These are phyloP conservation scores for Falcunculus frontatus DNA, from an alignment of 2,113 vertebrate genomes.

Conservation along the genomic window DNA sequence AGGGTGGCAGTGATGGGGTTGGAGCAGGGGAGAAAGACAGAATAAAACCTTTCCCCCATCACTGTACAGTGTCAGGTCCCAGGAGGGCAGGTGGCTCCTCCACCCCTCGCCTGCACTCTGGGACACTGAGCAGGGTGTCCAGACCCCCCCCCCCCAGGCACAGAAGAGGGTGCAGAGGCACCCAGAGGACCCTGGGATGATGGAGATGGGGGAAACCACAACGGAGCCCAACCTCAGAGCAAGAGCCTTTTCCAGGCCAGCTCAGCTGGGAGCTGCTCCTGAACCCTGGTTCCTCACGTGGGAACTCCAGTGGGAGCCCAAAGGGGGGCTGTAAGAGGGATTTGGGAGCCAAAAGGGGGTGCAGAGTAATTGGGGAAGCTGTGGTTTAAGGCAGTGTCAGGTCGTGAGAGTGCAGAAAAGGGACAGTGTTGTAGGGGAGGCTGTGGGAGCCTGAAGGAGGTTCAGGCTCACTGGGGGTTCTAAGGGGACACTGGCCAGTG, in stretches of 20 bases:
- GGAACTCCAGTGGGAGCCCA: not conserved
- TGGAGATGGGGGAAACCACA: not conserved
- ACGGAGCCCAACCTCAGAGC: not conserved
- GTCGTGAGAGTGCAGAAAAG: not conserved
- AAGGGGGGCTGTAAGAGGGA: too few species aligned
- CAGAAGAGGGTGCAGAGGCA: not conserved
- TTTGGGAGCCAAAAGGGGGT: not conserved
- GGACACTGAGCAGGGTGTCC: fast-evolving
- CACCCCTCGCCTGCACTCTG: fast-evolving
- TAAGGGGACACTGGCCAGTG: fast-evolving
- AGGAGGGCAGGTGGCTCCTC: not conserved
- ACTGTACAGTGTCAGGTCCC: not conserved
- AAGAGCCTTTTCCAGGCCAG: not conserved
- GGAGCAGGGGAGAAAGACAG: not conserved
- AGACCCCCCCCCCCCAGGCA: too few species aligned
- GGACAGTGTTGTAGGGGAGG: not conserved
- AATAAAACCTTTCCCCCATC: not conserved
- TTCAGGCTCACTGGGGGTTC: not conserved
- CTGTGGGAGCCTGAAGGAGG: not conserved
- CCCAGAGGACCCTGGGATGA: fast-evolving
- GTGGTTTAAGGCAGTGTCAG: not conserved
- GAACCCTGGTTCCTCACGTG: fast-evolving
- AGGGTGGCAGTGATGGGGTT: not conserved
- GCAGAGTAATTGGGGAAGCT: not conserved
- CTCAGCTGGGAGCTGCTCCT: not conserved